Evolutionary conservation across 1,140 invertebrate species (phyloP), one percentile per base, ranked within the genome.

Genomic region (Tenebrio molitor): DNA sequence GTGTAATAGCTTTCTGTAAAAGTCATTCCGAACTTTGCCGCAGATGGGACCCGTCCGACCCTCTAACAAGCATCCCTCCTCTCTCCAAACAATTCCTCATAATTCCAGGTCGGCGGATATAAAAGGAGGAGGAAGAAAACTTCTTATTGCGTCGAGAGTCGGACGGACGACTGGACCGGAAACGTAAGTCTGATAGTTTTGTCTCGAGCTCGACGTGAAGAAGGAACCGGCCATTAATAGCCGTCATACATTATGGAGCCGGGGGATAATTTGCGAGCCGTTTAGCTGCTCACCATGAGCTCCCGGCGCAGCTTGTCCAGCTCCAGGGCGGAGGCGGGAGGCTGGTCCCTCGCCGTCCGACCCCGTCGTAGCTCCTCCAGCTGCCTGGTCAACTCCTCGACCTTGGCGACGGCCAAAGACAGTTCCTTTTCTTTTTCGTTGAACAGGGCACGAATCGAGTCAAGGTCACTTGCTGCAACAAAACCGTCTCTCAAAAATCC

Each of bases 391-490:
- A 98, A 85, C 83, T 97, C 95, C 79, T 98, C 97, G 77, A 98
- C 96, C 85, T 97, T 97, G 75, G 94, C 93, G 77, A 97, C 95
- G 0, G 97, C 97, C 87, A 97, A 83, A 21, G 94, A 95, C 34
- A 99, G 86, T 84, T 98, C 97, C 83, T 98, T 98, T 81, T 98
- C 96, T 83, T 98, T 98, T 83, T 98, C 96, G 88, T 96, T 97
- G 88, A 98, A 98, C 50, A 98, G 87, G 15, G 95, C 93, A 69
- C 95, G 91, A 79, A 98, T 97, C 68, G 95, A 95, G 84, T 98
- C 96, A 84, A 99, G 87, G 86, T 99, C 97, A 79, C 93, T 94
- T 79, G 92, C 95, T 97, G 85, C 12, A 86, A 80, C 80, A 81
- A 78, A 77, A 76, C 76, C 23, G 21, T 5, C 25, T 29, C 10